A percentile compares a stretch with the other conserved stretches of the same genome.
These are phyloP conservation scores for Dicrostonyx torquatus DNA, from an alignment of 2,797 vertebrate species.

Conservation along the genomic window DNA sequence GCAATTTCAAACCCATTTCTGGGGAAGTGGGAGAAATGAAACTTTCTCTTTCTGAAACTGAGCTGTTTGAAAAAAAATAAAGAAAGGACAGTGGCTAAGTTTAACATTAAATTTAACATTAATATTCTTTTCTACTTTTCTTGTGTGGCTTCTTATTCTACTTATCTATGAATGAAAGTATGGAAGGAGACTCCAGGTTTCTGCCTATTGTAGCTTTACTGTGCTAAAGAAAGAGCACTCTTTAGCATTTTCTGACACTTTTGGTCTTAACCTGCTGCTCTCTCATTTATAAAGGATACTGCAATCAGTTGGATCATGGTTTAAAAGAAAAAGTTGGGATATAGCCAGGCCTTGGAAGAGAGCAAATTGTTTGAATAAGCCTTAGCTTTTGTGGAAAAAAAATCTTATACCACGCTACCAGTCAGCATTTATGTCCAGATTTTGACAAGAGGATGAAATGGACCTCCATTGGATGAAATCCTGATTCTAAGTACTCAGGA, in stretches of 20 bases:
- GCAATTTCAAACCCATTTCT: slow-evolving; percentile 44
- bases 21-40: slow-evolving; percentile 37
- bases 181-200: slow-evolving; percentile 34
- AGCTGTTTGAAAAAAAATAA: slow-evolving; percentile 44
- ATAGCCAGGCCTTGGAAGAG: slow-evolving; percentile 63
- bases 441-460: slow-evolving; percentile 65
- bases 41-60: slow-evolving; percentile 46
- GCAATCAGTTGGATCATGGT: slow-evolving; percentile 58
- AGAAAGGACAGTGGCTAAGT: slow-evolving; percentile 45
- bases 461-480: slow-evolving; percentile 58
- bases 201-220: slow-evolving; percentile 44
- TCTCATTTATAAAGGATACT: slow-evolving; percentile 68
- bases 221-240: not conserved
- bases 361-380: slow-evolving; percentile 65
- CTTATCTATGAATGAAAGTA: slow-evolving; percentile 42
- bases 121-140: slow-evolving; percentile 52
- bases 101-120: slow-evolving; percentile 66
- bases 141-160: slow-evolving; percentile 60
- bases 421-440: slow-evolving; percentile 41
- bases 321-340: slow-evolving; percentile 67
- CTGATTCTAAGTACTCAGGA: slow-evolving; percentile 55
- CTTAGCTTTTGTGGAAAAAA: slow-evolving; percentile 62
- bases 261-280: slow-evolving; percentile 59
- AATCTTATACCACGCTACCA: slow-evolving; percentile 48
- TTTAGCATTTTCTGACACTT: slow-evolving; percentile 68